Base-by-base conservation (phyloP, 2,113 vertebrate genomes). In the Chaetura pelagica region DNA sequence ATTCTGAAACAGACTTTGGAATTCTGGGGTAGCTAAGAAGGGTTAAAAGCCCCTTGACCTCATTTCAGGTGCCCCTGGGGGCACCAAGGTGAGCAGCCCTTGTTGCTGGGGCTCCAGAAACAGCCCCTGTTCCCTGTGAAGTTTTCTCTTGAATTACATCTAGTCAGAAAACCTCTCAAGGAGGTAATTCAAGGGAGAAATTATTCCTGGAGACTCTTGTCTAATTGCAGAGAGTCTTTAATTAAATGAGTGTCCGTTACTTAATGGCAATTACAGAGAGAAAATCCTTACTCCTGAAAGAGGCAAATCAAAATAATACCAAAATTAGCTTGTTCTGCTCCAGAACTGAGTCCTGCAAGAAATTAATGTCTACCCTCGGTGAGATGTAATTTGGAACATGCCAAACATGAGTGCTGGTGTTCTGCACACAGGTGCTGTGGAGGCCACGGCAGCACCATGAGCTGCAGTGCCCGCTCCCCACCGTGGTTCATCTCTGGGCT, bases 391-490 rank as follows among this genome's bases (percentile, higher is more conserved):
- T 17, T 19, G 77, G 83, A 9, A 22, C 21, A 55, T 4, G 82
- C 30, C 3, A 34, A 51, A 12, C 15, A 1, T 24, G 40, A 2
- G 9, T 0, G 0, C 26, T 24, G 0, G 27, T 9, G 16, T 32
- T 32, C 27, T 57, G 61, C 15, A 1, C 1, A 0, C 2, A 0
- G 9, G 24, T 32, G 44, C 59, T 24, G 30, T 3, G 73, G 44
- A 46, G 44, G 16, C 40, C 40, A 42, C 40, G 40, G 40, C 40
- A 12, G 40, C 40, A 42, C 10, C 40, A 42, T 12, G 11, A 42
- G 40, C 40, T 12, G 40, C 40, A 42, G 40, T 12, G 40, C 40
- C 40, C 40, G 11, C 10, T 42, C 40, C 40, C 40, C 40, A 42
- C 40, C 40, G 14, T 42, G 40, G 14, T 42, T 42, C 40, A 42